Conservation (phyloP, 2,888 invertebrate species). For the Calameuta idolon region DNA sequence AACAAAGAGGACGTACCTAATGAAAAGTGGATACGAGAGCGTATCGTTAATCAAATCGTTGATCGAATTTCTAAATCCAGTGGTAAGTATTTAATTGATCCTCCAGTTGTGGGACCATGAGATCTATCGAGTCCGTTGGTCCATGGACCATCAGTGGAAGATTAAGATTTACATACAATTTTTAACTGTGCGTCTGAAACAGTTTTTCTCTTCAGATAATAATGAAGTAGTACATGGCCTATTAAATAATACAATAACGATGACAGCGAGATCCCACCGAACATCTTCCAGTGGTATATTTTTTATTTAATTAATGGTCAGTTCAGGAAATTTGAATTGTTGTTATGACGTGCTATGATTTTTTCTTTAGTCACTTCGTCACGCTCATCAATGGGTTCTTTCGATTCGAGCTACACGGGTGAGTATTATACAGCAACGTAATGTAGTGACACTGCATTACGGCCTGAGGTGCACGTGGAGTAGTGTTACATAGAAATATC, state of each 20-base stretch:
- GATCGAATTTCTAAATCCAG: neutral
- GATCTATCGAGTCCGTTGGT: neutral
- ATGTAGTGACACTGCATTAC: neutral
- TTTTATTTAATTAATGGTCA: neutral
- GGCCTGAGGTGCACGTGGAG: neutral
- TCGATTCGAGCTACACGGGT: neutral
- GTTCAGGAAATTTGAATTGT: neutral
- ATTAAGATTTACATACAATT: neutral
- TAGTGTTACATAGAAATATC: neutral
- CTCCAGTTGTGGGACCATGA: neutral
- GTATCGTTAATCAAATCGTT: neutral
- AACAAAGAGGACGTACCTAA: neutral
- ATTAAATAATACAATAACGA: constrained; percentile 5
- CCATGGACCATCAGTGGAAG: neutral
- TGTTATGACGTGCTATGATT: neutral
- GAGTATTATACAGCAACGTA: neutral
- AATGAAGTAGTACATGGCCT: constrained; percentile 10
- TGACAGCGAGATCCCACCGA: neutral
- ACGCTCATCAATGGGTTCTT: neutral
- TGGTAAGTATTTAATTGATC: neutral
- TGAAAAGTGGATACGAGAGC: neutral
- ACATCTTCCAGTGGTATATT: neutral
- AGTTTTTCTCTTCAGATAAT: constrained; percentile 8
- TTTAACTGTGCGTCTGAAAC: neutral
- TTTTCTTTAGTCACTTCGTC: neutral